Conservation (phyloP, 2,113 vertebrate species). For the Tetraodon nigroviridis region DNA sequence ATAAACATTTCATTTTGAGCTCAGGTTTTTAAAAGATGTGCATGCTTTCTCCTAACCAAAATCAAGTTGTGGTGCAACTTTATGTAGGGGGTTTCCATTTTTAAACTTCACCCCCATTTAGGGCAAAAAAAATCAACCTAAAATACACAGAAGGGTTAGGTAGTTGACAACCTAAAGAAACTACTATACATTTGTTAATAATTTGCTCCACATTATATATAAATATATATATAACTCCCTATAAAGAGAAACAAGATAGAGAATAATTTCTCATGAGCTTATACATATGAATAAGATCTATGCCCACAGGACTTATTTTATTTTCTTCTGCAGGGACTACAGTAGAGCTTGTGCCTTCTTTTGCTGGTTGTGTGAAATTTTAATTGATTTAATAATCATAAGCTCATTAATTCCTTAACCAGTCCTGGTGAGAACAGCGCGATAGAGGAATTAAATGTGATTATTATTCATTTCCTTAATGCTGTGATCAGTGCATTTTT, state of each 20-base stretch:
- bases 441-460: constrained; percentile 6
- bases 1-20: neutral
- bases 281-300: too few relatives aligned
- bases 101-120: too few relatives aligned
- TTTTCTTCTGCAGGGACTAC: too few relatives aligned
- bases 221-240: constrained; percentile 2
- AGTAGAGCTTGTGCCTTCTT: neutral
- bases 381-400: constrained; percentile 7
- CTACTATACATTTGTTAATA: neutral
- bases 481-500: too few relatives aligned
- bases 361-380: constrained; percentile 7
- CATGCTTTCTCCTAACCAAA: neutral
- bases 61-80: neutral
- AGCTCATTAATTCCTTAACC: neutral
- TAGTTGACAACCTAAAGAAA: neutral
- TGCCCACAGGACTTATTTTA: too few relatives aligned
- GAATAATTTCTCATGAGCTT: neutral
- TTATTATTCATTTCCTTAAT: neutral
- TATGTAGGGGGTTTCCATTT: neutral
- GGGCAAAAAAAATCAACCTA: neutral
- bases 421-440: neutral
- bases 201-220: neutral
- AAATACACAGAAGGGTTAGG: constrained; percentile 6
- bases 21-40: constrained; percentile 1
- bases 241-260: neutral